Conservation (phyloP, 1,140 invertebrate genomes). For the Brachionus paranguensis region DNA sequence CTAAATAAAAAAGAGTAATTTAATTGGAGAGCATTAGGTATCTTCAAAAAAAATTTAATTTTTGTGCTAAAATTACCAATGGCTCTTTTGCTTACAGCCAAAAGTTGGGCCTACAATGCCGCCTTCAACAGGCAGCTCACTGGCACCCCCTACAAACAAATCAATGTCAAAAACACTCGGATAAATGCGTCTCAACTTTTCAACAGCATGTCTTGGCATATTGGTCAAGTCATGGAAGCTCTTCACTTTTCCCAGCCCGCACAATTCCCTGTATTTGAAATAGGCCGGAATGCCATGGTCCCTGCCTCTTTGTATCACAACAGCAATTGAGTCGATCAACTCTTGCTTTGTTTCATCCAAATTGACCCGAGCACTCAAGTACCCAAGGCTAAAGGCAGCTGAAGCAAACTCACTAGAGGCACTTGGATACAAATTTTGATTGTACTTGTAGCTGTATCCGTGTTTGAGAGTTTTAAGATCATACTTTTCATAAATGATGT, state of each 20-base stretch:
- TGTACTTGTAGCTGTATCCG: not conserved
- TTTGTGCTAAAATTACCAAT: too few relatives aligned
- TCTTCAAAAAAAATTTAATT: too few relatives aligned
- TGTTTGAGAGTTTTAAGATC: not conserved
- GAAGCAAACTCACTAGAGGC: not conserved
- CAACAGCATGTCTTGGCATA: not conserved
- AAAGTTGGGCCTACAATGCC: conserved; percentile 88
- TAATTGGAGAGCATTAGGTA: too few relatives aligned
- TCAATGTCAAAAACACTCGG: conserved; percentile 42
- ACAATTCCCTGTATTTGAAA: conserved; percentile 76
- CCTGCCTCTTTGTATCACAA: conserved; percentile 88
- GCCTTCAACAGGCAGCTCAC: conserved; percentile 72
- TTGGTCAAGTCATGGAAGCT: conserved; percentile 57
- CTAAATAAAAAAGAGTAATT: too few relatives aligned
- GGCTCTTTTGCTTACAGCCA: conserved; percentile 69
- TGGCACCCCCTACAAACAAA: conserved; percentile 62
- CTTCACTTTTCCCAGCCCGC: conserved; percentile 59
- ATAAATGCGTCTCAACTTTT: not conserved
- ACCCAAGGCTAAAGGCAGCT: not conserved
- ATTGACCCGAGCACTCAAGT: not conserved
- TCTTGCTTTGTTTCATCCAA: not conserved
- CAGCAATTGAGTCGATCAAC: conserved; percentile 70
- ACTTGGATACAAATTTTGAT: not conserved
- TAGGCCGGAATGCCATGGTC: conserved; percentile 91
- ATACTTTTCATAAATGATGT: not conserved